phyloP scores from a whole-genome alignment of 1,140 invertebrate genomes.

The Cotesia typhae region DNA sequence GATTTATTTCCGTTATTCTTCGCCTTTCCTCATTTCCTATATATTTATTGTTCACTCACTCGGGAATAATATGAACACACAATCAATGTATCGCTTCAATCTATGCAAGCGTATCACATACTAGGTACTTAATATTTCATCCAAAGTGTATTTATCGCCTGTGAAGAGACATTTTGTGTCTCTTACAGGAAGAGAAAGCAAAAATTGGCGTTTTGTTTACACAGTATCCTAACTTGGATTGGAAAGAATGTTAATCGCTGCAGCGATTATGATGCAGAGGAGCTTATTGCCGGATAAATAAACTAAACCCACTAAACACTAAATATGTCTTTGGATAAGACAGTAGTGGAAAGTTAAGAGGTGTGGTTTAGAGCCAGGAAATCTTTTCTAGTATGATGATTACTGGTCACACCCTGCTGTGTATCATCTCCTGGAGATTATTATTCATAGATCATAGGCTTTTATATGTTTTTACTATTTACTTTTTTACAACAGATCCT shows the following conservation, averaged over 20 bases:
- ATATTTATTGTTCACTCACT: conserved; percentile 39
- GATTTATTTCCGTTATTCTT: conserved; percentile 63
- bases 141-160: no score
- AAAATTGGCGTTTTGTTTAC: conserved; percentile 37
- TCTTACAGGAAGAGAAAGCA: neutral
- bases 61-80: conserved; percentile 29
- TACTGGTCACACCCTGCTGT: conserved; percentile 53
- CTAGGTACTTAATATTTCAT: no score
- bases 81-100: no score
- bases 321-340: neutral
- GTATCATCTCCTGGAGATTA: no score
- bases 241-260: conserved; percentile 39
- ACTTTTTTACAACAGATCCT: no score
- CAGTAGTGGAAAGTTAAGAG: conserved; percentile 35
- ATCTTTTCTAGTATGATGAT: conserved; percentile 53
- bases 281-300: neutral
- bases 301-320: neutral
- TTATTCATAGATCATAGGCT: no score
- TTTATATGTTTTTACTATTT: no score
- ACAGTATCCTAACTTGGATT: conserved; percentile 39
- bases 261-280: conserved; percentile 10
- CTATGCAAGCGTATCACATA: no score
- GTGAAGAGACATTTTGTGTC: neutral
- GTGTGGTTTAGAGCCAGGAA: conserved; percentile 49
- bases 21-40: conserved; percentile 29